A percentile compares a stretch with the other conserved stretches of the same genome.
Conservation (phyloP, 2,113 vertebrate genomes). For the Entomyzon cyanotis region DNA sequence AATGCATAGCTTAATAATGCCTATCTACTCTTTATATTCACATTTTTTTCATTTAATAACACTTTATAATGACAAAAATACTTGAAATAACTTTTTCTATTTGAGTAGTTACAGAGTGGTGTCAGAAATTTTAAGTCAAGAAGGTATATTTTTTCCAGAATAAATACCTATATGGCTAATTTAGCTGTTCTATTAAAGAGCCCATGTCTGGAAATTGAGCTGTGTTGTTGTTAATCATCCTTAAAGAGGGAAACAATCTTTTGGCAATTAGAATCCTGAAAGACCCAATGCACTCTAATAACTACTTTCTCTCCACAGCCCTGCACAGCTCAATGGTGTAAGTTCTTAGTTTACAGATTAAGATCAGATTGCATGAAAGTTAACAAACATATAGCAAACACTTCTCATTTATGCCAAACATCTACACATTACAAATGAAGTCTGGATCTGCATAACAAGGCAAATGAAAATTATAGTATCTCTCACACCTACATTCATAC, state of each 20-base stretch:
- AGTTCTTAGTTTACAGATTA: background rate
- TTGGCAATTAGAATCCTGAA: background rate
- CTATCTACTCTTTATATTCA: background rate
- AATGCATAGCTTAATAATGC: background rate
- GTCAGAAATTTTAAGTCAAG: background rate
- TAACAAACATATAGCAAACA: background rate
- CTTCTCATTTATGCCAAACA: background rate
- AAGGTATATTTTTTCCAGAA: background rate
- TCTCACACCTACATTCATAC: background rate
- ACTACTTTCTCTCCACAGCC: background rate
- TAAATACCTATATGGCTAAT: background rate
- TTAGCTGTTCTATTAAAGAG: background rate
- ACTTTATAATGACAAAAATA: background rate
- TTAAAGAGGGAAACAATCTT: conserved; percentile 23
- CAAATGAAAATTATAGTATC: background rate
- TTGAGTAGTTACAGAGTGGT: background rate
- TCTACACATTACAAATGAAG: background rate
- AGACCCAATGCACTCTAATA: background rate
- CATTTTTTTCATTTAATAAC: background rate
- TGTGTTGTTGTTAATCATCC: conserved; percentile 13
- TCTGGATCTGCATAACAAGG: background rate
- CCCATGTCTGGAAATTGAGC: background rate
- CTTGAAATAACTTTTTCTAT: background rate
- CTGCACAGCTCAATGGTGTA: background rate
- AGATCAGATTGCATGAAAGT: background rate